Evolutionary conservation across 2,797 vertebrate species (phyloP).

Genomic region (Tinamus major): DNA sequence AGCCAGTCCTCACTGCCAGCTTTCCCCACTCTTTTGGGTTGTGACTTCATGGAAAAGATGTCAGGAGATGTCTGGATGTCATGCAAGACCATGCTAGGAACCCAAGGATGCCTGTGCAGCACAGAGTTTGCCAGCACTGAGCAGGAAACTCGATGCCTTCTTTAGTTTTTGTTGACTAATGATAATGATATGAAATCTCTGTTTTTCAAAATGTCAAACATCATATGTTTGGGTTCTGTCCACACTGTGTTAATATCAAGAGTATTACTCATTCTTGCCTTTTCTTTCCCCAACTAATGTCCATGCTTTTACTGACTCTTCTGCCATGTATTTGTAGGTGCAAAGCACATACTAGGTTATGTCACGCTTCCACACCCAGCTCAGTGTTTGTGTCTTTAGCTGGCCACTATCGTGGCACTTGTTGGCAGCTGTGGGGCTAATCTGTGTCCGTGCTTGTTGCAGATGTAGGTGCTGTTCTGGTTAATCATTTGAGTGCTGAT

Average conservation of each 20-base stretch:
- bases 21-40: background rate
- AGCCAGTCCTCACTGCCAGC: background rate
- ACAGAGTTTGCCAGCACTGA: background rate
- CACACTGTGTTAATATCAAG: background rate
- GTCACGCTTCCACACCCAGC: background rate
- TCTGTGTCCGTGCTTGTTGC: background rate
- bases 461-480: background rate
- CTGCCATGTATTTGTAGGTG: background rate
- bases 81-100: fast-evolving
- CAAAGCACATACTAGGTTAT: no score
- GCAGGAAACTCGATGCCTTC: background rate
- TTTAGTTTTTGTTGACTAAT: background rate
- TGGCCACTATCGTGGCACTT: background rate
- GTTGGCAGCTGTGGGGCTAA: background rate
- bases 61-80: background rate
- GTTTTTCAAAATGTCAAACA: background rate
- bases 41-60: background rate
- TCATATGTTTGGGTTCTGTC: background rate
- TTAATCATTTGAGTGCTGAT: background rate
- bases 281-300: background rate
- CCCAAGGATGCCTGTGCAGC: background rate
- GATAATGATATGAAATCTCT: background rate
- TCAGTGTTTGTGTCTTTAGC: background rate
- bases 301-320: no score
- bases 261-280: background rate